phyloP scores from a whole-genome alignment of 1,140 invertebrate species.

The Hydropsyche tenuis region DNA sequence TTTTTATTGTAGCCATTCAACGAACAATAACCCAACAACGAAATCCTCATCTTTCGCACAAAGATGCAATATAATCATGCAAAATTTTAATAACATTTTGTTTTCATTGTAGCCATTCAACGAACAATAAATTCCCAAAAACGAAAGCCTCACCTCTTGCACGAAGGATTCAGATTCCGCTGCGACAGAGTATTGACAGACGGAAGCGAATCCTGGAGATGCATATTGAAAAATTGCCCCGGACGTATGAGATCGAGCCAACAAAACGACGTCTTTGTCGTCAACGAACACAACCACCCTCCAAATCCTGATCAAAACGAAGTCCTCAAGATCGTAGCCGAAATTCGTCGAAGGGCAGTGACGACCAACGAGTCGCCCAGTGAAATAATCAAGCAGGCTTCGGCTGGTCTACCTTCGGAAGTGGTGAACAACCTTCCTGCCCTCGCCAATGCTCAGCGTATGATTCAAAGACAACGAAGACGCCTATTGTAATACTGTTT shows the following conservation, averaged over 20 bases:
- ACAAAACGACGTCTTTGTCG: neutral
- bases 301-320: conserved; percentile 26
- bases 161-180: conserved; percentile 5
- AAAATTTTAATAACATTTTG: no score
- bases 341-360: conserved; percentile 20
- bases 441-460: neutral
- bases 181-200: neutral
- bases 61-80: no score
- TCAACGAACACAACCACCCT: conserved; percentile 16
- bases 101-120: no score
- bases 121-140: no score
- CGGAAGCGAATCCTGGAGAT: neutral
- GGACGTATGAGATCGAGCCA: conserved; percentile 2
- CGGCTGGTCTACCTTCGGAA: conserved; percentile 15
- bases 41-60: no score
- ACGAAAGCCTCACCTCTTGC: neutral
- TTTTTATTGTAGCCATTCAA: no score
- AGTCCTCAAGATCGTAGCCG: neutral
- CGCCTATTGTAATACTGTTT: neutral
- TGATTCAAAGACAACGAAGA: conserved; percentile 8
- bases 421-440: conserved; percentile 13
- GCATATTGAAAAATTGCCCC: neutral
- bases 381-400: neutral
- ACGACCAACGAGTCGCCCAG: neutral
- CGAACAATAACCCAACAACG: no score